Conservation (phyloP, 2,113 vertebrate species). For the Pantherophis guttatus region DNA sequence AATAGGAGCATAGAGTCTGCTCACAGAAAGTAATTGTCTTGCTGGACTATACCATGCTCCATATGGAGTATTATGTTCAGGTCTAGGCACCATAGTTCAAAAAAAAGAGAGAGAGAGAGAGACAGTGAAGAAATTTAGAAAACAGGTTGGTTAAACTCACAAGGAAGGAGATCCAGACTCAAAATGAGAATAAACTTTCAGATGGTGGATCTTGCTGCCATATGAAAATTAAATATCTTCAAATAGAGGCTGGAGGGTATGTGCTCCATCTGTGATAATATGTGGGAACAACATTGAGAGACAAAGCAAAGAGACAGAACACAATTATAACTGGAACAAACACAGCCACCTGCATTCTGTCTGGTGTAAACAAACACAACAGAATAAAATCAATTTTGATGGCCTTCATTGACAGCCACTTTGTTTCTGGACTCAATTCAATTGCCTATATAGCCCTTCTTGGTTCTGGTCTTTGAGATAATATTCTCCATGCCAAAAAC, state of each 20-base stretch:
- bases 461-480: background rate
- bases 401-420: background rate
- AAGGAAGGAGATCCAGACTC: background rate
- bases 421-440: background rate
- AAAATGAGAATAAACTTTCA: background rate
- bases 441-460: background rate
- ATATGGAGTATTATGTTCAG: background rate
- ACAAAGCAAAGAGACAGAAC: background rate
- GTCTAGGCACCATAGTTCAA: background rate
- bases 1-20: background rate
- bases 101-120: background rate
- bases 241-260: background rate
- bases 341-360: background rate
- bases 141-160: background rate
- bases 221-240: background rate
- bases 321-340: background rate
- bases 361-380: background rate
- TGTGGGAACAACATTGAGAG: background rate
- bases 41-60: background rate
- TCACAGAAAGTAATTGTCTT: background rate
- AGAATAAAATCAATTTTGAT: background rate
- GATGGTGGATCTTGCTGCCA: background rate
- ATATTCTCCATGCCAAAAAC: background rate
- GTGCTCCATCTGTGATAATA: background rate
- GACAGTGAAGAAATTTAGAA: background rate